Base-by-base conservation (phyloP, 2,888 invertebrate species). In the Nysson spinosus region DNA sequence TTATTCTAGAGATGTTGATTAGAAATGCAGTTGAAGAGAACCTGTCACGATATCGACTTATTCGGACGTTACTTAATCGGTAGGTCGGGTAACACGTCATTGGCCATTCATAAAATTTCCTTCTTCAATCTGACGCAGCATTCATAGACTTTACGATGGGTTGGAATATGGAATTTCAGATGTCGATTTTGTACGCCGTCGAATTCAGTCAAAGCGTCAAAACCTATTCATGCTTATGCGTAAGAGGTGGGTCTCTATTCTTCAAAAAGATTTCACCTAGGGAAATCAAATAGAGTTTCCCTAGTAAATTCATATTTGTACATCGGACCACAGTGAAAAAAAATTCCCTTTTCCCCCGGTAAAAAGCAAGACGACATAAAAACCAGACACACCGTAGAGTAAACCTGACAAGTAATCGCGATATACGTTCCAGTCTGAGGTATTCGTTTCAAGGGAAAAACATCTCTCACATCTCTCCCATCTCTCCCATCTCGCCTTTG, bases 261-360 rank as follows among this genome's bases (percentile, higher is more conserved):
- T 62, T 66, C 56, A 54, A 50, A 62, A 66, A 50, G 35, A 62
- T 62, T 66, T 66, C 66, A 52, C 62, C 57, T 40, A 49, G 62
- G 52, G 57, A 69, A 69, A 69, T 66, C 66, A 69, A 57, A 66
- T 50, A 35, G 57, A 50, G 46, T 50, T 40, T 37, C 52, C 19
- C 52, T n/a, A 46, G 52, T 42, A 49, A 44, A 57, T 57, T 61
- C 56, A 42, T 40, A 26, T 50, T 28, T 32, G 43, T 34, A 7
- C 40, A 22, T 39, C 19, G 12, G 26, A 26, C 22, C 39, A 9
- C 19, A 28, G n/a, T 1, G 28, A 50, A 52, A 40, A 50, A n/a
- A n/a, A n/a, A n/a, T n/a, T n/a, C n/a, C n/a, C 50, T 19, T 44
- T 55, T 35, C 19, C 19, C 35, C 3, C 16, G 4, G 1, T 6